Evolutionary conservation across 2,888 invertebrate species (phyloP), one percentile per base, ranked within the genome.

Genomic region (Ganaspis brasiliensis): DNA sequence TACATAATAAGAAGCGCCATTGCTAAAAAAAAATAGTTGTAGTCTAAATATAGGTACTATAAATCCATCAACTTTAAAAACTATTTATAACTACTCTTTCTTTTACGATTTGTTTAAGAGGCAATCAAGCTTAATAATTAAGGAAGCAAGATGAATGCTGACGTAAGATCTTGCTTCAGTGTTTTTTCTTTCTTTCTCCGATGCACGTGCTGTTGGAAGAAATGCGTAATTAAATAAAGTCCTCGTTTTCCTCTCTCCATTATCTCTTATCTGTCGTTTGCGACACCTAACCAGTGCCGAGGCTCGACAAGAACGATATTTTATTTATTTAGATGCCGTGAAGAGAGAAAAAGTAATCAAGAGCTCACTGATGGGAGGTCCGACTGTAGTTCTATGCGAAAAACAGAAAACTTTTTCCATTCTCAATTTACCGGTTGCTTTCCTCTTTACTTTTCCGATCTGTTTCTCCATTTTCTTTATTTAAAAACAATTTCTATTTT

Each of bases 261-360:
- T 90, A 88, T 87, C 87, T 88, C 85, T 90, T 89, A 88, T 91
- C 89, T 86, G 85, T 83, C 79, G 83, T 82, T 81, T 82, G 84
- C 84, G 87, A 88, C 87, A 88, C 80, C 79, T 77, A 74, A 83
- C 82, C 82, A 82, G 77, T 83, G 75, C 78, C 81, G 82, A 81
- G 79, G 75, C 84, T 84, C 83, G 87, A 83, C 84, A 86, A 89
- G 86, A 82, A 85, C 88, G 88, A 91, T 91, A 91, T 91, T 91
- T 91, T 91, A 91, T 91, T 91, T 91, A 91, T 91, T 91, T 89
- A 90, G 90, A 91, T 88, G 85, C 87, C 84, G 85, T 86, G 88
- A 88, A 85, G 88, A 87, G 79, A 16, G 79, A 90, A 90, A 91
- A 91, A 91, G 90, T 91, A 91, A 91, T 91, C 91, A 91, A 90